Evolutionary conservation across 2,888 invertebrate species (phyloP), one percentile per base, ranked within the genome.

Genomic region (Gibbula magus): DNA sequence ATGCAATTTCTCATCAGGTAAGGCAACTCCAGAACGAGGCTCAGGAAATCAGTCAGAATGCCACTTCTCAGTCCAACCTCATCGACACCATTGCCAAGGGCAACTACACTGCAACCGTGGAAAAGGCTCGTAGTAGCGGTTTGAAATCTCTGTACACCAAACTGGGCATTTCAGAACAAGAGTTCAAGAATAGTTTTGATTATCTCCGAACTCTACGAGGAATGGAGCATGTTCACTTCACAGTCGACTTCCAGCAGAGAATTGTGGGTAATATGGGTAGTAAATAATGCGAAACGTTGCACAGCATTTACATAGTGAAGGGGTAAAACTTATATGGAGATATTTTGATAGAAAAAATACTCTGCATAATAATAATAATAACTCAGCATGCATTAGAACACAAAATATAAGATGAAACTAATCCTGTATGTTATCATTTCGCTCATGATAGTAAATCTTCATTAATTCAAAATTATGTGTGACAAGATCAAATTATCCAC

Each of bases 231-330:
- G 86, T 88, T 1, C 89, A 89, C 79, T 81, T 91, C 18, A 89
- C 90, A 16, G 88, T 91, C 0, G 90, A 91, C 83, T 91, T 88
- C 81, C 86, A 90, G 77, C 88, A 88, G 78, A 80, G 86, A 22
- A 88, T 89, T 56, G 86, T 86, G 20, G 89, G 89, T 0, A 80
- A 81, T 54, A 56, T 86, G 3, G 78, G 78, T 25, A 18, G 75
- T 8, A n/a, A n/a, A 32, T 75, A 52, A 61, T 29, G 39, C 22
- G 1, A 45, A 45, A 45, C 13, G 1, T 45, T 45, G 45, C 45
- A 3, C 45, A 45, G 5, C 1, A 45, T 45, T 13, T 13, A 45
- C 45, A 45, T n/a, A n/a, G n/a, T n/a, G n/a, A n/a, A n/a, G n/a
- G n/a, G n/a, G n/a, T n/a, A n/a, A n/a, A n/a, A n/a, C n/a, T n/a